Evolutionary conservation across 1,140 invertebrate species (phyloP).

Genomic region (Drosophila pseudoobscura): DNA sequence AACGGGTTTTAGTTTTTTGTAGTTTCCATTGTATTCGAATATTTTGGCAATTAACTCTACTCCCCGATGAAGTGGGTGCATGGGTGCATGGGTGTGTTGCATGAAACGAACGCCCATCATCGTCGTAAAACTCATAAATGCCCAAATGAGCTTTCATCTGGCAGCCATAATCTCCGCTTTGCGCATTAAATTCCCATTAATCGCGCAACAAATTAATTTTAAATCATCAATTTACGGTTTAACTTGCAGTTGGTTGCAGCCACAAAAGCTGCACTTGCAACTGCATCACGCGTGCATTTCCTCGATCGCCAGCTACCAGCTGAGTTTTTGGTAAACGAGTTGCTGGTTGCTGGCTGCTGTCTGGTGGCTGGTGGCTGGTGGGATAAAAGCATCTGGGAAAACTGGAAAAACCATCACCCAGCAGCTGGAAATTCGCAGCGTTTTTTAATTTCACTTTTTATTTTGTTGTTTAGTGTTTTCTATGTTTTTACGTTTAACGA

Average conservation of each 20-base stretch:
- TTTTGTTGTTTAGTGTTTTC: constrained; percentile 33
- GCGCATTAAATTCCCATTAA: constrained; percentile 74
- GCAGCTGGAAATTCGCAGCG: constrained; percentile 38
- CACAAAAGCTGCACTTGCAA: constrained; percentile 20
- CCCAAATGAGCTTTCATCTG: constrained; percentile 55
- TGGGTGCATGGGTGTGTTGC: constrained; percentile 22
- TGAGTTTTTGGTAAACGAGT: constrained; percentile 61
- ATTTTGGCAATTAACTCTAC: constrained; percentile 39
- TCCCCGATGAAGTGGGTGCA: not conserved
- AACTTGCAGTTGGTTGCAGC: constrained; percentile 14
- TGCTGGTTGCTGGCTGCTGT: constrained; percentile 19
- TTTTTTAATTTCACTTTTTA: constrained; percentile 56
- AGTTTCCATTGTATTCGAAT: constrained; percentile 5
- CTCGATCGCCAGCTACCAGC: constrained; percentile 53
- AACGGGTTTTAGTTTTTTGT: constrained; percentile 34
- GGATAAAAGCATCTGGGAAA: constrained; percentile 63
- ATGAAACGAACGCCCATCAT: not conserved
- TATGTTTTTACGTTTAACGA: constrained; percentile 53
- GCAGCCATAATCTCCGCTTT: constrained; percentile 53
- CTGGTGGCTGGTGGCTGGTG: not conserved
- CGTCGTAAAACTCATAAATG: constrained; percentile 42
- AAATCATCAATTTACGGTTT: constrained; percentile 63
- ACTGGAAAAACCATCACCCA: constrained; percentile 64
- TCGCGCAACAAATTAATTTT: constrained; percentile 68
- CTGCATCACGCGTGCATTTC: constrained; percentile 59